These are phyloP conservation scores for Chouioia cunea DNA, from an alignment of 2,888 invertebrate species.

Conservation along the genomic window DNA sequence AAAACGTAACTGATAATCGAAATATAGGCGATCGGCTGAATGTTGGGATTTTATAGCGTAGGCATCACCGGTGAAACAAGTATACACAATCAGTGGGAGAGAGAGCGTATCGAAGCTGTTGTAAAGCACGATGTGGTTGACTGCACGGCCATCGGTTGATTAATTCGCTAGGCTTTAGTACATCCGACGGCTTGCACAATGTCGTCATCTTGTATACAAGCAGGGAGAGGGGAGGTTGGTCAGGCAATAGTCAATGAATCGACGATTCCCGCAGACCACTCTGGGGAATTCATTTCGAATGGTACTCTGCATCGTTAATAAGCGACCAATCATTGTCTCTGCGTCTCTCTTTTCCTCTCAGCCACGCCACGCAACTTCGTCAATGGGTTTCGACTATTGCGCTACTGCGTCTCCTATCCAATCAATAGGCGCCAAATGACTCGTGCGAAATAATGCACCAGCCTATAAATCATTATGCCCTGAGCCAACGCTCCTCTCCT, in stretches of 20 bases:
- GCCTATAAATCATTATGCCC: slow-evolving; percentile 26
- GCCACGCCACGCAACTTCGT: slow-evolving; percentile 29
- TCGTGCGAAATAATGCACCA: slow-evolving; percentile 44
- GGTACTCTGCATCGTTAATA: slow-evolving; percentile 46
- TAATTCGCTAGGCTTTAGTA: slow-evolving; percentile 26
- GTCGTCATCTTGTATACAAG: slow-evolving; percentile 37
- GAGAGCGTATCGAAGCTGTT: slow-evolving; percentile 17
- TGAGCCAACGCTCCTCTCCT: no score
- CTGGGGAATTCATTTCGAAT: slow-evolving; percentile 25
- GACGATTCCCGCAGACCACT: slow-evolving; percentile 5
- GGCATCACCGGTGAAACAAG: no score
- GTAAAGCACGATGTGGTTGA: slow-evolving; percentile 4
- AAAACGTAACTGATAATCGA: no score
- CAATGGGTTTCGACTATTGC: slow-evolving; percentile 15
- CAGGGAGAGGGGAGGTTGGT: no score
- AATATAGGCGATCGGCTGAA: no score
- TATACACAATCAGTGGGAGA: no score
- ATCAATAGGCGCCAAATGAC: slow-evolving; percentile 47
- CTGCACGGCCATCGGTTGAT: slow-evolving; percentile 18
- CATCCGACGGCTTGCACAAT: slow-evolving; percentile 9
- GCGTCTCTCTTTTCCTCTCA: not conserved
- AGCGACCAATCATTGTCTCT: slow-evolving; percentile 45
- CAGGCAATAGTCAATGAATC: slow-evolving; percentile 29
- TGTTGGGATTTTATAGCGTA: no score
- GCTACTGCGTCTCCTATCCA: not conserved